Base-by-base conservation (phyloP, 2,113 vertebrate genomes). In the Callospermophilus lateralis region DNA sequence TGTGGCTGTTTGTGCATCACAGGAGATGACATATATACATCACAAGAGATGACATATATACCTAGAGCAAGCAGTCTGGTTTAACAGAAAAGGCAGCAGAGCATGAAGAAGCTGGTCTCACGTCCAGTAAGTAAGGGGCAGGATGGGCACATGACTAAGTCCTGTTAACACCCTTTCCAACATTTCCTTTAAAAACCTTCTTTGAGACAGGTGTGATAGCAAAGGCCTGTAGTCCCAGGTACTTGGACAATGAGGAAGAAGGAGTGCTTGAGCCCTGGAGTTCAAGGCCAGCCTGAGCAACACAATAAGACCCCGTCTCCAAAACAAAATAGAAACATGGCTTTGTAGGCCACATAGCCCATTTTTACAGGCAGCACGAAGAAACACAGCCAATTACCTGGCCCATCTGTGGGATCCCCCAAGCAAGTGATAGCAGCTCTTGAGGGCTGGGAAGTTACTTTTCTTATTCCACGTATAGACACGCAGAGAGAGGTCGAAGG, bases 401-500 rank as follows among this genome's bases (percentile, higher is more conserved):
- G 98, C 98, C 96, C 98, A 97, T 16, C 96, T 96, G 95, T 99
- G 98, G 94, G 98, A 99, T 87, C 98, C 99, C 74, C 98, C 98
- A 63, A 98, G 96, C 84, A 98, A 97, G 19, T 99, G 98, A 95
- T 98, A 99, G 55, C 94, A 98, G 97, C 99, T 98, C 87, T 98
- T 98, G 22, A 99, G 98, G 28, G 96, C 87, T 12, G 97, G 94
- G 12, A 95, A 87, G 20, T 88, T 80, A 8, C 98, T 98, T 84
- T 98, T 93, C 12, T 98, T 98, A 94, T 96, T 99, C 98, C 98
- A 99, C 0, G 93, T 65, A 3, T 98, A 96, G 32, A 98, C 98
- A 80, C 98, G 97, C 67, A 98, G 79, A 89, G 99, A 99, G 51
- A 99, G 97, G 63, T 99, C 99, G 70, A 88, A 96, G 63, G 99